These are phyloP conservation scores for Egretta garzetta DNA, from an alignment of 2,113 vertebrate genomes.

Conservation along the genomic window DNA sequence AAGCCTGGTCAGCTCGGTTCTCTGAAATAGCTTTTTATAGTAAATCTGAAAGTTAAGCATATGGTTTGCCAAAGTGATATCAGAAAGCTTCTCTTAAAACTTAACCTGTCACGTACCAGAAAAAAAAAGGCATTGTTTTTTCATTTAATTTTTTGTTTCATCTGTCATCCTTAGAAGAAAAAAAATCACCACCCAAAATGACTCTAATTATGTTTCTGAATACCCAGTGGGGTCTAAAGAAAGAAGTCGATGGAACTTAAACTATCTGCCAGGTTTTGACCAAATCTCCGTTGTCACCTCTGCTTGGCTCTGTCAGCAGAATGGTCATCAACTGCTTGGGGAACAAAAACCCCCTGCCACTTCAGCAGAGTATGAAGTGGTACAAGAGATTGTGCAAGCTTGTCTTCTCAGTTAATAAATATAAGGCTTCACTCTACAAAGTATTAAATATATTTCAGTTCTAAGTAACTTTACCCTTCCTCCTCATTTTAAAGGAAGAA, in stretches of 20 bases:
- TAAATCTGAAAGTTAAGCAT: constrained; percentile 66
- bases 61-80: constrained; percentile 51
- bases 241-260: background rate
- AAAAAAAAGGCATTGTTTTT: background rate
- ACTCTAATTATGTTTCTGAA: background rate
- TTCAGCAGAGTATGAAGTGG: background rate
- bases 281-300: background rate
- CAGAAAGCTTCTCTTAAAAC: constrained; percentile 42
- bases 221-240: background rate
- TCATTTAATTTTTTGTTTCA: background rate
- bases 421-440: background rate
- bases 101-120: constrained; percentile 3
- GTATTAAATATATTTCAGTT: background rate
- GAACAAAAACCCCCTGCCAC: background rate
- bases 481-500: background rate
- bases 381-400: background rate
- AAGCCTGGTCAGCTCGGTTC: constrained; percentile 54
- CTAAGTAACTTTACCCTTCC: background rate
- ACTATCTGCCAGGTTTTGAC: background rate
- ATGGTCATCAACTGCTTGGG: background rate
- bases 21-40: constrained; percentile 64
- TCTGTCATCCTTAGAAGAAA: background rate
- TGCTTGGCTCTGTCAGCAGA: background rate
- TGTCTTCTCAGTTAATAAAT: background rate
- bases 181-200: background rate